Evolutionary conservation across 2,797 vertebrate genomes (phyloP).

Genomic region (Gouania willdenowi): DNA sequence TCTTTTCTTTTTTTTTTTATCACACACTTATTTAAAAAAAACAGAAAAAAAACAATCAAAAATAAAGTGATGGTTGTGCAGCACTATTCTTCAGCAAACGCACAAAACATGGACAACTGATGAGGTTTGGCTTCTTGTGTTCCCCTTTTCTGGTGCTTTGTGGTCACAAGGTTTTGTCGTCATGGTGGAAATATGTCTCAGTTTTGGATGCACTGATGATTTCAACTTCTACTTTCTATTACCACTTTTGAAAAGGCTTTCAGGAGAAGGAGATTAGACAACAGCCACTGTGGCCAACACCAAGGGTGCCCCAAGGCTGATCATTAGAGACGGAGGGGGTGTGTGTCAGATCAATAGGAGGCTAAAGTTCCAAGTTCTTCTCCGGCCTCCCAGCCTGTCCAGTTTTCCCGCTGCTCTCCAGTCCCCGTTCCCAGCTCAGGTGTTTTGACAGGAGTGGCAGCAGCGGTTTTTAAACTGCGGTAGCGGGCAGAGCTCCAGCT

Average conservation of each 20-base stretch:
- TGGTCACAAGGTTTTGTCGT: too few species aligned
- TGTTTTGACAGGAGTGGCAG: constrained; percentile 88
- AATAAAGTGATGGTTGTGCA: neutral
- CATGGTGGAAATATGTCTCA: too few species aligned
- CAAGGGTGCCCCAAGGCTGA: constrained; percentile 1
- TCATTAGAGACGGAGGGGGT: constrained; percentile 9
- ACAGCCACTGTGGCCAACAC: constrained; percentile 18
- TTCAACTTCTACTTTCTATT: too few species aligned
- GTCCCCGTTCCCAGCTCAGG: constrained; percentile 60
- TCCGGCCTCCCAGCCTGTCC: constrained; percentile 21
- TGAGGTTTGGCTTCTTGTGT: too few species aligned
- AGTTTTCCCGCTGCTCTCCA: constrained; percentile 7
- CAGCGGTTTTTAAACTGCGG: constrained; percentile 91
- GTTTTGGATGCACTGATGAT: too few species aligned
- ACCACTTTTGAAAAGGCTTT: too few species aligned
- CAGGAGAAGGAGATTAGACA: constrained; percentile 11
- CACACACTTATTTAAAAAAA: too few species aligned
- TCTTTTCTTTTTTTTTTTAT: too few species aligned
- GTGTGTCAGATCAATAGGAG: constrained; percentile 18
- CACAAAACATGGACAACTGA: too few species aligned
- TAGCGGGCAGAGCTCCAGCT: constrained; percentile 91
- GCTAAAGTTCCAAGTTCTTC: constrained; percentile 25
- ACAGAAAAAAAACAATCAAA: too few species aligned
- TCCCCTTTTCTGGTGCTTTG: too few species aligned
- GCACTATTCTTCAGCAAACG: too few species aligned